Evolutionary conservation across 92 coral and sea anemone species (phyloP), one percentile per base, ranked within the genome.

Genomic region (Porites cylindrica): DNA sequence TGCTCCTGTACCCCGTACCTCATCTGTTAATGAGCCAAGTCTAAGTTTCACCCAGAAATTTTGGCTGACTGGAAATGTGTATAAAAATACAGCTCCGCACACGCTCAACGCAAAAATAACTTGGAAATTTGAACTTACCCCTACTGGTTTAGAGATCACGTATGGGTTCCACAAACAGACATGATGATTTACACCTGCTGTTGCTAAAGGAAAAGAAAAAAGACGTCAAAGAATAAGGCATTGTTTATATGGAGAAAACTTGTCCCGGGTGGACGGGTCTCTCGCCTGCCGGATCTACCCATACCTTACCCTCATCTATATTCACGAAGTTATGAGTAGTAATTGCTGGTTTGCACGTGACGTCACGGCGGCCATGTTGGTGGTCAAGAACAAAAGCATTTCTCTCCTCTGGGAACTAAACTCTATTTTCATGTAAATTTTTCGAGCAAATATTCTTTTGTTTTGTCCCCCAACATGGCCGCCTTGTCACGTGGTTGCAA

Each of bases 161-260:
- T 96, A 96, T 13, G 99, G 99, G 69, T 96, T 96, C 99, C 99
- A 96, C 54, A 96, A 79, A 38, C 98, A 93, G 5, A 96, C 98
- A 72, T 96, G 99, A 63, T 96, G 98, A 86, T 96, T 96, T n/a
- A 96, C 99, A 29, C 99, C 99, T 17, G 99, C 99, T 26, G 99
- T 96, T 20, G 99, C 99, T 96, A 77, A 54, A 66, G 80, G 66
- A 81, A 72, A 56, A 29, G n/a, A 81, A 50, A 19, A 24, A 21
- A 6, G 19, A 18, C 11, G 10, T 13, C 7, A 18, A 6, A 72
- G 43, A 43, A 9, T 43, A 50, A 8, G 18, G 10, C 8, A 3
- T 71, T 2, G 43, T 14, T 7, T 10, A 18, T 71, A 32, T 23
- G 47, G 47, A 38, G 6, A 38, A 38, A 38, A 38, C 47, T 3